phyloP scores from a whole-genome alignment of 2,888 invertebrate genomes.

The Drosophila recens region DNA sequence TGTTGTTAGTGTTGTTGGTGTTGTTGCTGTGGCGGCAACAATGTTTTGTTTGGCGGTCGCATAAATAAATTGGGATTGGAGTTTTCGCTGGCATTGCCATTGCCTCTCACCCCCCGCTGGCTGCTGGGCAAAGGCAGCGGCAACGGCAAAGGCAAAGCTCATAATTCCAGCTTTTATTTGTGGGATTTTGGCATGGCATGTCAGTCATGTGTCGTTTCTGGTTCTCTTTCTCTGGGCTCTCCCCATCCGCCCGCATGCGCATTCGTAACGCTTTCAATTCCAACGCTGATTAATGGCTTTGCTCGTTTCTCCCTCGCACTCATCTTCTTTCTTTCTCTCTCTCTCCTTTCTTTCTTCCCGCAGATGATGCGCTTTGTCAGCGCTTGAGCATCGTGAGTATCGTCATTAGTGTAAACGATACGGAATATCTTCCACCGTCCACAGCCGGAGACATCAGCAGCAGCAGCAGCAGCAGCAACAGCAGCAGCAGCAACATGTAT shows the following conservation, averaged over 20 bases:
- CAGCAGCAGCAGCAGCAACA: conserved; percentile 30
- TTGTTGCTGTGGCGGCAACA: conserved; percentile 67
- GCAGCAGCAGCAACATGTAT: conserved; percentile 72
- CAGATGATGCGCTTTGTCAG: conserved; percentile 66
- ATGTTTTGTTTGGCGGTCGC: conserved; percentile 74
- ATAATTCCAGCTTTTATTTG: conserved; percentile 82
- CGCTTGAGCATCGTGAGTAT: conserved; percentile 26
- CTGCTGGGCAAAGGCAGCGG: conserved; percentile 42
- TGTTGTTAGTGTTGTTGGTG: conserved; percentile 6
- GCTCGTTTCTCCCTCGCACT: conserved; percentile 20
- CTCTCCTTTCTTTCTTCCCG: conserved; percentile 7
- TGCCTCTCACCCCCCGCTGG: conserved; percentile 4
- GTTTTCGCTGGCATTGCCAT: conserved; percentile 26
- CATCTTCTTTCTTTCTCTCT: conserved; percentile 14
- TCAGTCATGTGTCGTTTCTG: conserved; percentile 69
- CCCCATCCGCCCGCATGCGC: conserved; percentile 55
- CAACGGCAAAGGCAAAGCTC: conserved; percentile 55
- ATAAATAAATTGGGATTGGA: conserved; percentile 77
- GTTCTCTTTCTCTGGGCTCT: background rate
- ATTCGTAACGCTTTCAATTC: conserved; percentile 58
- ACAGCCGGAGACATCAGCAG: conserved; percentile 4
- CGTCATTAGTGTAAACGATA: conserved; percentile 19
- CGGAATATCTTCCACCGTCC: conserved; percentile 7
- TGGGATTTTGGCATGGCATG: conserved; percentile 79
- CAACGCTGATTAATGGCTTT: conserved; percentile 75